phyloP scores from a whole-genome alignment of 2,113 vertebrate species.

The Numenius arquata region DNA sequence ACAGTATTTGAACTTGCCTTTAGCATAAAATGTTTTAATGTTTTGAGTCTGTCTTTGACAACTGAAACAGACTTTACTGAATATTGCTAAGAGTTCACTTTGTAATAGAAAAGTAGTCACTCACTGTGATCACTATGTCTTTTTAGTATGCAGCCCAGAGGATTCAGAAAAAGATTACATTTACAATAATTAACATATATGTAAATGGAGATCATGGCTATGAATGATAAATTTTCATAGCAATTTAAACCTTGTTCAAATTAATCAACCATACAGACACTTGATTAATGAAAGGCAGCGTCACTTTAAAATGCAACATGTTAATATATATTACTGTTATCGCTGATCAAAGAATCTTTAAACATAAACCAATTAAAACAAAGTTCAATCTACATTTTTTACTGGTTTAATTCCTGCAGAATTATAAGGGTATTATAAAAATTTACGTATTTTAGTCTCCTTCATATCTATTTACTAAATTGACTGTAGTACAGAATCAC shows the following conservation, averaged over 20 bases:
- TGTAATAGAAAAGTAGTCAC: conserved; percentile 74
- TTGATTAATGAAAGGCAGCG: conserved; percentile 87
- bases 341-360: conserved; percentile 84
- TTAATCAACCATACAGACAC: conserved; percentile 88
- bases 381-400: conserved; percentile 80
- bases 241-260: conserved; percentile 90
- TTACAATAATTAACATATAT: conserved; percentile 90
- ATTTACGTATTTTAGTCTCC: conserved; percentile 51
- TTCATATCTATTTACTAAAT: conserved; percentile 77
- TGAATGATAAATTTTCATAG: conserved; percentile 91
- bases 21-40: conserved; percentile 67
- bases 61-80: conserved; percentile 65
- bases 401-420: conserved; percentile 71
- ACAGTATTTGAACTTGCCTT: conserved; percentile 70
- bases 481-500: conserved; percentile 60
- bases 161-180: conserved; percentile 86
- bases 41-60: conserved; percentile 69
- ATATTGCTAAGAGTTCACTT: conserved; percentile 72
- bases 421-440: conserved; percentile 67
- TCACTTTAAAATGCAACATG: conserved; percentile 88
- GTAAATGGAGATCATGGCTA: conserved; percentile 89
- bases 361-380: conserved; percentile 83
- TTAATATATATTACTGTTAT: conserved; percentile 86
- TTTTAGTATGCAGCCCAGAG: conserved; percentile 87
- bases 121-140: conserved; percentile 79